A percentile compares a stretch with the other conserved stretches of the same genome.
Evolutionary conservation across 2,797 vertebrate genomes (phyloP).

Genomic region (Sebastes cheni): DNA sequence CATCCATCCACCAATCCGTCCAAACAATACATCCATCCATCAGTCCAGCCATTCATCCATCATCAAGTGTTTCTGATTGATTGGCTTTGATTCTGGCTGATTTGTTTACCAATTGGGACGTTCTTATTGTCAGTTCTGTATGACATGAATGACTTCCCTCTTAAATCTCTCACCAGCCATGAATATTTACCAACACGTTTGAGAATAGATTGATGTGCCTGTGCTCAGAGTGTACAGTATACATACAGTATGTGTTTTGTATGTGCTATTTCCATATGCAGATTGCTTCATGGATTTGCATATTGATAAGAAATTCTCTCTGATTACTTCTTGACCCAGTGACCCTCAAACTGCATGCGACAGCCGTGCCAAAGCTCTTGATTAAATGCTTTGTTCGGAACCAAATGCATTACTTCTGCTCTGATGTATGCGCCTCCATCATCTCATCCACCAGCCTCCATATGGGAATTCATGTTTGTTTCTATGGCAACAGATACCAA

Average conservation of each 20-base stretch:
- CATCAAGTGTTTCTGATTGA: not conserved
- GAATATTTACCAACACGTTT: constrained; percentile 21
- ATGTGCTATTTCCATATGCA: constrained; percentile 2
- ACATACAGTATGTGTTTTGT: not conserved
- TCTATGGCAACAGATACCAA: constrained; percentile 60
- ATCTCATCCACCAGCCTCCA: constrained; percentile 15
- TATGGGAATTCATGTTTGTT: constrained; percentile 60
- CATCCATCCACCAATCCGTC: too few species aligned
- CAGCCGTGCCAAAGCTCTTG: constrained; percentile 35
- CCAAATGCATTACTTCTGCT: constrained; percentile 39
- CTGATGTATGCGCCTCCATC: constrained; percentile 28
- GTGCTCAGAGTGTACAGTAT: not conserved
- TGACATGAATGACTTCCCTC: not conserved
- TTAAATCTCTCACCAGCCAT: not conserved
- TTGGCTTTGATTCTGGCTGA: not conserved
- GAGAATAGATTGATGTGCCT: not conserved
- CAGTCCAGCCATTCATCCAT: not conserved
- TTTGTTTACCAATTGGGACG: not conserved
- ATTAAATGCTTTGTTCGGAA: constrained; percentile 54
- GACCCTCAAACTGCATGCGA: constrained; percentile 4
- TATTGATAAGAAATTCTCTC: constrained; percentile 22
- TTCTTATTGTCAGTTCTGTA: not conserved
- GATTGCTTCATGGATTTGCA: constrained; percentile 35
- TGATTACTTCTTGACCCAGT: constrained; percentile 35
- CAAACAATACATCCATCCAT: not conserved